A percentile compares a stretch with the other conserved stretches of the same genome.
Conservation (phyloP, 2,888 invertebrate genomes). For the Netelia fuscicornis region DNA sequence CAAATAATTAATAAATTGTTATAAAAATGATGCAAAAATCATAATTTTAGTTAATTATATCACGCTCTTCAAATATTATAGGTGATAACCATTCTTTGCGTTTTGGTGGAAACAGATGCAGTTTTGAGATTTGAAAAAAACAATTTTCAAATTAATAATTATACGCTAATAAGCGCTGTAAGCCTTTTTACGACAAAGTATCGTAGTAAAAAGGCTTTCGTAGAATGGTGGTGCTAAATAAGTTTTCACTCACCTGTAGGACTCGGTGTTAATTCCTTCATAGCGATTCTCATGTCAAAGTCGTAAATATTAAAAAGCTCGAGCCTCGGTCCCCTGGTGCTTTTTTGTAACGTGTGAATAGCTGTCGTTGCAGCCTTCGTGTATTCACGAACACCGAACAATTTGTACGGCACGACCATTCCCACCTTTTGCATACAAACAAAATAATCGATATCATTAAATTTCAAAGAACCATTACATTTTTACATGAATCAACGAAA, state of each 20-base stretch:
- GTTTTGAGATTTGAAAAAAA: no score
- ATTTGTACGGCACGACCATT: constrained; percentile 91
- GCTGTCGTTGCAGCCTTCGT: constrained; percentile 90
- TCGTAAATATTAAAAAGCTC: constrained; percentile 90
- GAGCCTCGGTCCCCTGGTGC: constrained; percentile 86
- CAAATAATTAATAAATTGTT: no score
- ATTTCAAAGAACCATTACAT: not conserved
- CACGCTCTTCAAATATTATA: no score
- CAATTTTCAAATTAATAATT: no score
- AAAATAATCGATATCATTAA: constrained; percentile 33
- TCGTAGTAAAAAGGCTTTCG: not conserved
- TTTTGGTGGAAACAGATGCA: no score
- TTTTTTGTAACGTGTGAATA: constrained; percentile 88
- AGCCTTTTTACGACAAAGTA: no score
- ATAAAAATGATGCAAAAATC: no score
- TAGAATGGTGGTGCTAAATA: not conserved
- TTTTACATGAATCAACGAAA: no score
- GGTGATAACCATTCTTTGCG: no score
- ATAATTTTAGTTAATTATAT: no score
- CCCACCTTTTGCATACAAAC: constrained; percentile 86
- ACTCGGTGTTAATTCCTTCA: constrained; percentile 91
- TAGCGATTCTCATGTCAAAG: constrained; percentile 89
- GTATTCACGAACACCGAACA: constrained; percentile 91
- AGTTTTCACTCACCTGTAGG: constrained; percentile 88
- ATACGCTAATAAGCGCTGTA: no score